These are phyloP conservation scores for Ictalurus punctatus DNA, from an alignment of 2,113 vertebrate species.

Conservation along the genomic window DNA sequence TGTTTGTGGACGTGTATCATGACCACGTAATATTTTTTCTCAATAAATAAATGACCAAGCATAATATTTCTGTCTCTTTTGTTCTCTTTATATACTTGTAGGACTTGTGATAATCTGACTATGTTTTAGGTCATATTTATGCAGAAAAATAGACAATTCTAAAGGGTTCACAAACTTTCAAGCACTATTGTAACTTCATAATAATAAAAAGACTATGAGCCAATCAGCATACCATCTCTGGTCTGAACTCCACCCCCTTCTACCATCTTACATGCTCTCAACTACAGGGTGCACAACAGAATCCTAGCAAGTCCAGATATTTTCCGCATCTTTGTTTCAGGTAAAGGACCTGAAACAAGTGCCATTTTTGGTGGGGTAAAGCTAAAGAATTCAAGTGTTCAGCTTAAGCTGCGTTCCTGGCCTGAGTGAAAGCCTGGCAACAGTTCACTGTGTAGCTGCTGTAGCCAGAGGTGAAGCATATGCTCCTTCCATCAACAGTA, in stretches of 20 bases:
- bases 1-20: too few species aligned
- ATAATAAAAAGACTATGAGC: background rate
- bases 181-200: background rate
- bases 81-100: too few species aligned
- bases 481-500: background rate
- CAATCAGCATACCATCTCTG: background rate
- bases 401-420: background rate
- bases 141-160: too few species aligned
- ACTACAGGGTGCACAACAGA: background rate
- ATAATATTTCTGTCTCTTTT: too few species aligned
- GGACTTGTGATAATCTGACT: too few species aligned
- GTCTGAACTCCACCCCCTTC: background rate
- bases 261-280: background rate
- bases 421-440: background rate
- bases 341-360: background rate
- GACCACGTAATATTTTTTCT: too few species aligned
- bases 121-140: too few species aligned
- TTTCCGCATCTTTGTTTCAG: background rate
- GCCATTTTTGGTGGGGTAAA: background rate
- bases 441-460: background rate
- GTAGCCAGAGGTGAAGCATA: constrained; percentile 6
- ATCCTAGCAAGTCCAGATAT: background rate
- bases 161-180: too few species aligned
- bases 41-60: too few species aligned
- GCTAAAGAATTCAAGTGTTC: background rate